Conservation (phyloP, 1,140 invertebrate species). For the Bicyclus anynana region DNA sequence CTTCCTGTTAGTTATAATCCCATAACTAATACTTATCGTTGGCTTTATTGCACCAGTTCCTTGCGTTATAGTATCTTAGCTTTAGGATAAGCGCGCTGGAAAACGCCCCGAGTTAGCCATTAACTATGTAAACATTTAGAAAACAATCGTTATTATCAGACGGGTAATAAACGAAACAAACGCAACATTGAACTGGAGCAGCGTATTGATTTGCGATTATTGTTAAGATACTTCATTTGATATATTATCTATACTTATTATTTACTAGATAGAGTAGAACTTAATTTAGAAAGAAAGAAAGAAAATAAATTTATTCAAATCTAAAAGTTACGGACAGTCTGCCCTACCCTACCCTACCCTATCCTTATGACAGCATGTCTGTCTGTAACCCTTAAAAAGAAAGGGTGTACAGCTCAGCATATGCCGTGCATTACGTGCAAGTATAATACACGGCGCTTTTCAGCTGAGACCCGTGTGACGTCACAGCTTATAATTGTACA, state of each 20-base stretch:
- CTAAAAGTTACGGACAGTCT: too few relatives aligned
- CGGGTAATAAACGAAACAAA: background rate
- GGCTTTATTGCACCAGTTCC: conserved; percentile 4
- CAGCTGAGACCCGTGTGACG: too few relatives aligned
- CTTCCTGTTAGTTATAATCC: conserved; percentile 8
- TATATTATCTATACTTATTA: background rate
- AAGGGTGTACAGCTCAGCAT: too few relatives aligned
- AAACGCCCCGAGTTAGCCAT: conserved; percentile 6
- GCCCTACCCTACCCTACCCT: too few relatives aligned
- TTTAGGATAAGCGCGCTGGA: conserved; percentile 5
- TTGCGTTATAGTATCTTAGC: conserved; percentile 2
- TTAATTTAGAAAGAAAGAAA: too few relatives aligned
- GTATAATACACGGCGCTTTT: too few relatives aligned
- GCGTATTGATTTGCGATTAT: conserved; percentile 7
- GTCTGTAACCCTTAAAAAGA: too few relatives aligned
- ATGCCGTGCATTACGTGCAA: too few relatives aligned
- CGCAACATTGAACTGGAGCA: background rate
- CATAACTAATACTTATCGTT: conserved; percentile 10
- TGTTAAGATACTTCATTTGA: background rate
- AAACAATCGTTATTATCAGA: conserved; percentile 9
- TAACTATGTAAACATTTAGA: conserved; percentile 11
- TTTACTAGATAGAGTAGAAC: background rate
- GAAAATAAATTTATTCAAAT: too few relatives aligned
- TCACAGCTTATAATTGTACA: too few relatives aligned
- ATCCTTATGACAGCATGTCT: too few relatives aligned